Conservation (phyloP, 2,797 vertebrate genomes). For the Hydrocynus forskahlii region DNA sequence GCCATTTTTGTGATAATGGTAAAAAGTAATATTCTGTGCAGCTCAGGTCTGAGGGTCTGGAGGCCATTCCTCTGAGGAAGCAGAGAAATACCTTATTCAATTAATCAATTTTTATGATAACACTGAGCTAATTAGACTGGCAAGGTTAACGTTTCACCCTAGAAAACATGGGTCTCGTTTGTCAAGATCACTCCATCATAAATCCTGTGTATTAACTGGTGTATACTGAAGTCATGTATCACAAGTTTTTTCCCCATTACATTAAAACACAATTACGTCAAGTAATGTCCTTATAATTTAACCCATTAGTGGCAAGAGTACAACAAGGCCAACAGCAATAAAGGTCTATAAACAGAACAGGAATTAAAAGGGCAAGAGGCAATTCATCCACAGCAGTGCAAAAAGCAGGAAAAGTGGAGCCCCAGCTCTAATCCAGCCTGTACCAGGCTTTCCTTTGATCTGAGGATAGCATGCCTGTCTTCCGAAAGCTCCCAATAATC, state of each 20-base stretch:
- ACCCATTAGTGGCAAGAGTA: not conserved
- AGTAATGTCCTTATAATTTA: constrained; percentile 27
- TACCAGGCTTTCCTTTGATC: constrained; percentile 29
- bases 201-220: not conserved
- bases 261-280: constrained; percentile 24
- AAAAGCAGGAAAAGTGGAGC: not conserved
- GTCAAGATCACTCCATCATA: not conserved
- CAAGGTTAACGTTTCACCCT: not conserved
- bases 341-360: constrained; percentile 6
- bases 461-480: constrained; percentile 13
- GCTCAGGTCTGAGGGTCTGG: not conserved
- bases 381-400: not conserved
- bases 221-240: not conserved
- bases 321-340: not conserved
- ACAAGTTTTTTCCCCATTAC: not conserved
- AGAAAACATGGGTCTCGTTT: not conserved
- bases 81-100: not conserved
- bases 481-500: constrained; percentile 32
- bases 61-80: constrained; percentile 7
- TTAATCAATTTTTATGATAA: too few species aligned
- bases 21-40: not conserved
- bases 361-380: constrained; percentile 12
- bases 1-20: not conserved
- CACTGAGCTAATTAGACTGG: not conserved
- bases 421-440: not conserved